phyloP scores from a whole-genome alignment of 1,140 invertebrate species.

The Rhagoletis zephyria region DNA sequence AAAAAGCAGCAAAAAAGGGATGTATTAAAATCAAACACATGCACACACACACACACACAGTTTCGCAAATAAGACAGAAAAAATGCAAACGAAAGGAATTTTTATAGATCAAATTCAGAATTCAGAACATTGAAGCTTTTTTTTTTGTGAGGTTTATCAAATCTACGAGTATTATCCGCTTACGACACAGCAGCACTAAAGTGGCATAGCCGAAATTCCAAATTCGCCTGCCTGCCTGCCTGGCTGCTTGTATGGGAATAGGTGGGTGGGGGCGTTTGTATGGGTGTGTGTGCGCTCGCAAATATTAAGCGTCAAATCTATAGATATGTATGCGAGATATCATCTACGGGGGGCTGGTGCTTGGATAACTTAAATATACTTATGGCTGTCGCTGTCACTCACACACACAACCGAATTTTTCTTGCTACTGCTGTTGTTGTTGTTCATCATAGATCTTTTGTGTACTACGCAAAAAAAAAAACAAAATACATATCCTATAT shows the following conservation, averaged over 20 bases:
- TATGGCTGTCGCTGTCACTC: neutral
- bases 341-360: neutral
- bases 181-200: neutral
- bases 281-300: neutral
- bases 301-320: conserved; percentile 33
- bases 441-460: neutral
- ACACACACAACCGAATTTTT: neutral
- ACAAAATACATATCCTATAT: neutral
- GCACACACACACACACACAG: neutral
- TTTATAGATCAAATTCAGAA: conserved; percentile 11
- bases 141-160: neutral
- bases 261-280: too few species aligned
- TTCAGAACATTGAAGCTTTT: conserved; percentile 12
- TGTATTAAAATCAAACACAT: neutral
- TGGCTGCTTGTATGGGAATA: neutral
- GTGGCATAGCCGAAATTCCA: neutral
- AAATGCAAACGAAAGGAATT: neutral
- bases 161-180: conserved; percentile 17
- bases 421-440: too few species aligned
- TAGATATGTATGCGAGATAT: neutral
- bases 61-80: neutral
- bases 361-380: conserved; percentile 33
- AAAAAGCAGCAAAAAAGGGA: neutral
- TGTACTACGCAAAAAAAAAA: neutral
- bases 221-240: neutral